phyloP scores from a whole-genome alignment of 2,888 invertebrate genomes.

The Endotricha flammealis region DNA sequence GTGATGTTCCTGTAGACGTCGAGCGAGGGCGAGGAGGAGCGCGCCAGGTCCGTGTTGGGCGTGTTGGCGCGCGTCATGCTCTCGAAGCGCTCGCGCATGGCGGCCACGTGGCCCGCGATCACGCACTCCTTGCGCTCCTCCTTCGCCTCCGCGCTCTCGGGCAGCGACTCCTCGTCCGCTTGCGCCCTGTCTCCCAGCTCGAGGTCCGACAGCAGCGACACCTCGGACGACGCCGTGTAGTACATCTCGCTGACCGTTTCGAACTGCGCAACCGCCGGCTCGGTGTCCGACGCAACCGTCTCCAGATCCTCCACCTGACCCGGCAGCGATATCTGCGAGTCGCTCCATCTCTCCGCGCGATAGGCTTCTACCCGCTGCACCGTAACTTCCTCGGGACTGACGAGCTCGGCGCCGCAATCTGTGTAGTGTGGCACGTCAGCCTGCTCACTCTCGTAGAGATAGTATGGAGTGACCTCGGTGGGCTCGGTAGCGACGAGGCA shows the following conservation, averaged over 20 bases:
- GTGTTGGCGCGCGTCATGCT: constrained; percentile 68
- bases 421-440: constrained; percentile 2
- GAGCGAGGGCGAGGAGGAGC: constrained; percentile 48
- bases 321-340: constrained; percentile 40
- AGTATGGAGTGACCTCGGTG: not conserved
- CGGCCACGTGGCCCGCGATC: constrained; percentile 71
- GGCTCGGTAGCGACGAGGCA: constrained; percentile 6
- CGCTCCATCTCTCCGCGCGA: constrained; percentile 39
- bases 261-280: constrained; percentile 28
- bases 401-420: constrained; percentile 1
- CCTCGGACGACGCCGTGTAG: constrained; percentile 66
- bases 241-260: constrained; percentile 60
- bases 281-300: constrained; percentile 34
- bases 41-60: constrained; percentile 52
- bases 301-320: constrained; percentile 30
- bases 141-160: constrained; percentile 28
- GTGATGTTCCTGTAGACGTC: constrained; percentile 52
- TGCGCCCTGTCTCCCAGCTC: constrained; percentile 37
- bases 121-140: constrained; percentile 47
- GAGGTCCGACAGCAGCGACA: constrained; percentile 52
- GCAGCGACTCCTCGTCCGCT: constrained; percentile 14
- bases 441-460: not conserved
- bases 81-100: constrained; percentile 71
- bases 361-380: constrained; percentile 35
- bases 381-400: constrained; percentile 30